Conservation (phyloP, 2,797 vertebrate species). For the Pseudopleuronectes americanus region DNA sequence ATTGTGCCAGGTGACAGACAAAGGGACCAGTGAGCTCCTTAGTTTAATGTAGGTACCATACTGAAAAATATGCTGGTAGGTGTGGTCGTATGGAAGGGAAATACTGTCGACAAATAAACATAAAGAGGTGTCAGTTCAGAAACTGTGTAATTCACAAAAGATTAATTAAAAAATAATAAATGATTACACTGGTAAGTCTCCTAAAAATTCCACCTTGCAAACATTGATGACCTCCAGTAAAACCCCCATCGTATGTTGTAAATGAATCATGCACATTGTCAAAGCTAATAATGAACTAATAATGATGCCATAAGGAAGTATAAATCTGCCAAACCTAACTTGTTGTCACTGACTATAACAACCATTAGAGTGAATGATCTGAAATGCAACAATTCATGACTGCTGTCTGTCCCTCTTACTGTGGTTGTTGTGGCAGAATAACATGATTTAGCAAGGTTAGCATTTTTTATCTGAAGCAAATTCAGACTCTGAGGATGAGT, state of each 20-base stretch:
- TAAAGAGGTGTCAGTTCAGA: background rate
- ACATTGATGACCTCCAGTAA: background rate
- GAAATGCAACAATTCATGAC: background rate
- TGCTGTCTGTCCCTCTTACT: background rate
- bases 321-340: background rate
- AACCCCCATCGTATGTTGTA: background rate
- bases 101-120: conserved; percentile 67
- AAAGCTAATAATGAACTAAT: conserved; percentile 38
- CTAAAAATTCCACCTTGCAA: conserved; percentile 13
- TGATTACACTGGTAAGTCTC: background rate
- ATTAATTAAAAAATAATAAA: background rate
- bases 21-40: conserved; percentile 80
- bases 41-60: conserved; percentile 83
- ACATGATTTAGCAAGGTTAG: background rate
- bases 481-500: background rate
- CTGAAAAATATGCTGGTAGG: conserved; percentile 82
- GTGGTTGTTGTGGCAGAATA: background rate
- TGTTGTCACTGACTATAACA: background rate
- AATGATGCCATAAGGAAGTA: background rate
- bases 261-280: background rate
- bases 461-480: background rate
- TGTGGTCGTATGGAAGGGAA: conserved; percentile 84
- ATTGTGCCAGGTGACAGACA: conserved; percentile 82
- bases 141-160: background rate
- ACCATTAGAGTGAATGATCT: background rate